Base-by-base conservation (phyloP, 2,888 invertebrate species). In the Marronus borbonicus region DNA sequence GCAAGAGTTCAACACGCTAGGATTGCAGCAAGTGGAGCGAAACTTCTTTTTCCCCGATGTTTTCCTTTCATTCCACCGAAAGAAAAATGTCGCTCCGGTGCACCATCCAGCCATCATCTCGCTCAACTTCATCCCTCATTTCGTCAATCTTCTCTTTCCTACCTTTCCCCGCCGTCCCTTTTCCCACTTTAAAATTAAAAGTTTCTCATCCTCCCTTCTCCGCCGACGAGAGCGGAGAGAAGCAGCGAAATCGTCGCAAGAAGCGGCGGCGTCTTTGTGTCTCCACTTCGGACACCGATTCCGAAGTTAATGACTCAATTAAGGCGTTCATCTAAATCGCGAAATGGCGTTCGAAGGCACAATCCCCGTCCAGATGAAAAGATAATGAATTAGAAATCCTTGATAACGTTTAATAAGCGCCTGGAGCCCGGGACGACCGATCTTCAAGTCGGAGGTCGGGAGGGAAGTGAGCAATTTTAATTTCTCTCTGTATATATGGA, bases 271-370 rank as follows among this genome's bases (percentile, higher is more conserved):
- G 24, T 50, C 58, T 72, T 58, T 72, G 72, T 72, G 58, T 58
- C 39, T 17, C 20, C 55, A 20, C 17, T 55, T 72, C 39, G 72
- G 58, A 72, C 72, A 72, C 39, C 72, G 72, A 72, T 72, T 72
- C 72, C 58, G 58, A 58, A 72, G 58, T 72, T 72, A 72, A 72
- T 72, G 72, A 58, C 58, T 72, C 72, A 72, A 72, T 72, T 72
- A 72, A 72, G 58, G 50, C 58, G 58, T 55, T 58, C 72, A 60
- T 52, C 50, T 28, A 10, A 39, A 72, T 72, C 58, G 58, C 31
- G 72, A 70, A 70, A 52, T 36, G 55, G 70, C 39, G 55, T 44
- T 36, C 72, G 72, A 20, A 58, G 36, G 58, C 58, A 36, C 55
- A 55, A 55, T 58, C 39, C 14, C 20, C 72, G 44, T 52, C 36